Evolutionary conservation across 2,113 vertebrate species (phyloP), one percentile per base, ranked within the genome.

Genomic region (Proterorhinus semilunaris): DNA sequence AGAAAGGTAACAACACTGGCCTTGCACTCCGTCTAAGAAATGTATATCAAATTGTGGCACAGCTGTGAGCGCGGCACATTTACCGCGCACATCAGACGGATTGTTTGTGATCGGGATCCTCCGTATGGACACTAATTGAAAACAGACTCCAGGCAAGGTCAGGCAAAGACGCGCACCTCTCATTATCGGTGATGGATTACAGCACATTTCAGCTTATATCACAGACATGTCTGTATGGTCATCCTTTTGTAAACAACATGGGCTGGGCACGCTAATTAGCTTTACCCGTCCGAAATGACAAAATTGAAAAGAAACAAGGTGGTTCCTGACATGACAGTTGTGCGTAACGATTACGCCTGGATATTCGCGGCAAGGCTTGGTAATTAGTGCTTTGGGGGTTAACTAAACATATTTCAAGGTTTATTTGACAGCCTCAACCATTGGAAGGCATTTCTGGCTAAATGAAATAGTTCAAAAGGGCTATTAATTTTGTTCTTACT

Each of bases 151-250:
- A 78, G 82, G 80, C 86, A 90, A 88, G 88, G 88, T 89, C 81
- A 83, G 78, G 83, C 74, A 85, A 72, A 69, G 72, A 83, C 74
- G 62, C 43, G 53, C 74, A 74, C 74, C 81, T 50, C 72, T 84
- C 87, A 89, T 90, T 89, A 89, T 79, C 77, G 78, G 73, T 86
- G 87, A 88, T 86, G 85, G 83, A 89, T 90, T 83, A 84, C 71
- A 44, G 76, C 71, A 75, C 66, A 66, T 87, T 87, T 75, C 57
- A 17, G 68, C 69, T 73, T 86, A 86, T 85, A 82, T 78, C 73
- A 12, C 45, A 68, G 68, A 78, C 76, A 72, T 65, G 57, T 65
- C 66, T 74, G 47, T 43, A 21, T 13, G 51, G 36, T 62, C 55
- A 65, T 62, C 64, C 57, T 16, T 49, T 57, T 64, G 71, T 58